Evolutionary conservation across 1,140 invertebrate species (phyloP), one percentile per base, ranked within the genome.

Genomic region (Ephestia elutella): DNA sequence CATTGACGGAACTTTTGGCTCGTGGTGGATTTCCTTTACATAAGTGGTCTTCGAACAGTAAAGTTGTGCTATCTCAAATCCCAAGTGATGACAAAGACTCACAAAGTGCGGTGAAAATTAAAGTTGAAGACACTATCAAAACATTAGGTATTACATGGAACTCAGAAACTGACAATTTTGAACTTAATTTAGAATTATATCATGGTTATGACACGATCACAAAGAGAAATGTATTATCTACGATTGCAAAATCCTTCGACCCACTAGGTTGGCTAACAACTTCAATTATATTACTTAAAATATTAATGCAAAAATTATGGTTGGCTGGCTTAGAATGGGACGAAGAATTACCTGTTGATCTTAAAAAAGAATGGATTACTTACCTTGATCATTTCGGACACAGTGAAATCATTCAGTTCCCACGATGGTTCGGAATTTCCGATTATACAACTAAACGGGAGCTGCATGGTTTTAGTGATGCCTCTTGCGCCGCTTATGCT

Each of bases 291-390:
- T 60, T 19, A 10, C 70, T 73, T 10, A 89, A 89, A 65, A 70
- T 87, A 11, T 69, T 87, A 5, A 74, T 87, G 20, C 82, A 88
- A 66, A 72, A 76, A 58, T 15, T 87, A 2, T 82, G 84, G 82
- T 15, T 70, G 8, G 17, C 20, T 25, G 60, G 63, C 13, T 48
- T 73, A 7, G 63, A 63, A 9, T 88, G 85, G 83, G 82, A 88
- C 59, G 57, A 69, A 15, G 44, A 63, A 17, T n/a, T 78, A 15
- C 59, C 68, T 13, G 7, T 0, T 30, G 18, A 63, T 15, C 17
- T 71, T 0, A 1, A 51, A 11, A 25, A 44, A 10, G 49, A 50
- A 21, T 50, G 18, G 13, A 2, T 44, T n/a, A 60, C 18, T 44
- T 74, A 54, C 56, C 49, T 58, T 18, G 25, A 64, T 5, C 44